Evolutionary conservation across 2,888 invertebrate genomes (phyloP).

Genomic region (Acholoe squamosa): DNA sequence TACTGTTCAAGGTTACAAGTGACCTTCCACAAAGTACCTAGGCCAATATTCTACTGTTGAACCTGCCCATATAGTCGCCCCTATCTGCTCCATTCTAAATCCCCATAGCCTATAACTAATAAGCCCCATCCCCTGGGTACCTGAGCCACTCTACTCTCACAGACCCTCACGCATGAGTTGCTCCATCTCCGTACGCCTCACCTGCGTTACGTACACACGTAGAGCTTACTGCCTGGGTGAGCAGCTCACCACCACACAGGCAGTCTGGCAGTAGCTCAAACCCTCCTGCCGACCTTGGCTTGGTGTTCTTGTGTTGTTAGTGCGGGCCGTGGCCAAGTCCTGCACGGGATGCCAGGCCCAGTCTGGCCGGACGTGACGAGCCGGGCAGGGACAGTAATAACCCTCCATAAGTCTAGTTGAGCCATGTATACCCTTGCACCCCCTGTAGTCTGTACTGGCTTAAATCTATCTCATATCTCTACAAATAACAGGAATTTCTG

Average conservation of each 20-base stretch:
- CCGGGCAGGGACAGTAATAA: neutral
- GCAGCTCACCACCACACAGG: conserved; percentile 2
- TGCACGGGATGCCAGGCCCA: neutral
- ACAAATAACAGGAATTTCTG: too few relatives aligned
- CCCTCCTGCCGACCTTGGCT: neutral
- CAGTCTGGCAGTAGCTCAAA: neutral
- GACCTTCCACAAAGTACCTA: too few relatives aligned
- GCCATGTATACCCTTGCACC: neutral
- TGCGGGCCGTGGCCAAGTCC: neutral
- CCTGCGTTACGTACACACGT: conserved; percentile 16
- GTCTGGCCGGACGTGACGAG: neutral
- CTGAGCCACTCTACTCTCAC: neutral
- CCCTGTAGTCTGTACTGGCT: too few relatives aligned
- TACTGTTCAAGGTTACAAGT: too few relatives aligned
- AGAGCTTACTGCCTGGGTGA: neutral
- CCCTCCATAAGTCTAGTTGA: neutral
- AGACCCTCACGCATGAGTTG: neutral
- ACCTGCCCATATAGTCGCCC: too few relatives aligned
- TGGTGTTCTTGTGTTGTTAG: neutral
- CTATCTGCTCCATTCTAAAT: too few relatives aligned
- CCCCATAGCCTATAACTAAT: neutral
- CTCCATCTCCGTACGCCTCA: neutral
- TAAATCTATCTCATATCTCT: too few relatives aligned
- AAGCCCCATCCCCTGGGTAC: neutral
- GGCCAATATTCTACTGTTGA: too few relatives aligned